Base-by-base conservation (phyloP, 2,797 vertebrate species). In the Cebuella pygmaea region DNA sequence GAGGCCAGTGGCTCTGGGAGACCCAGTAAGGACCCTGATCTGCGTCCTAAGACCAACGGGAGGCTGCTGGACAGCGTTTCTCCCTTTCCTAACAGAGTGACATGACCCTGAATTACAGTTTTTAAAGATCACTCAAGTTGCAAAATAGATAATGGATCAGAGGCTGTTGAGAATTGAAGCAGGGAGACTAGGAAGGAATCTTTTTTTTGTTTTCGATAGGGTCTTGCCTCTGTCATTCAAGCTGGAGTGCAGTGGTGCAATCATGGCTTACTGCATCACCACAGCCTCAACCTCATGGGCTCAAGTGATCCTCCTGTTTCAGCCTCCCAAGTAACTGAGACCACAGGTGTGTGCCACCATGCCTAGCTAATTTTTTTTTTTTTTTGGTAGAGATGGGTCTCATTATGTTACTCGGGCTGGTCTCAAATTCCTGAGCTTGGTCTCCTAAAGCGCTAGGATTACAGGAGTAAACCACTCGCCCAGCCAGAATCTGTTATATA, bases 71-170 rank as follows among this genome's bases (percentile, higher is more conserved):
- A 39, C 55, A 44, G 75, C 36, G 14, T 30, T 39, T 33, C 33
- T 52, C 27, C 24, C n/a, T 83, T 10, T 83, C 39, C 67, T 22
- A 67, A 78, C 64, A 44, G 36, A 61, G 27, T 5, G 2, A 72
- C 4, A 24, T 0, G 10, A 78, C 5, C 20, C 50, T 70, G 15
- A 55, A 46, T 72, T 0, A 64, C 19, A 41, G 59, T 85, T 85
- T 93, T 20, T 61, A 95, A 46, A 92, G 76, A 0, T 0, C 0
- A 0, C 44, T n/a, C 0, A 64, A 33, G 30, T 75, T 55, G 30
- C 59, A 75, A 67, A 59, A 72, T 0, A 30, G n/a, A 50, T n/a
- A 24, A 61, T 2, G 7, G 44, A 8, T 27, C 33, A 36, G 57
- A 90, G 75, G 75, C 8, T 39, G 80, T n/a, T 1, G 7, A 72